Evolutionary conservation across 2,888 invertebrate genomes (phyloP).

Genomic region (Polydrusus cervinus): DNA sequence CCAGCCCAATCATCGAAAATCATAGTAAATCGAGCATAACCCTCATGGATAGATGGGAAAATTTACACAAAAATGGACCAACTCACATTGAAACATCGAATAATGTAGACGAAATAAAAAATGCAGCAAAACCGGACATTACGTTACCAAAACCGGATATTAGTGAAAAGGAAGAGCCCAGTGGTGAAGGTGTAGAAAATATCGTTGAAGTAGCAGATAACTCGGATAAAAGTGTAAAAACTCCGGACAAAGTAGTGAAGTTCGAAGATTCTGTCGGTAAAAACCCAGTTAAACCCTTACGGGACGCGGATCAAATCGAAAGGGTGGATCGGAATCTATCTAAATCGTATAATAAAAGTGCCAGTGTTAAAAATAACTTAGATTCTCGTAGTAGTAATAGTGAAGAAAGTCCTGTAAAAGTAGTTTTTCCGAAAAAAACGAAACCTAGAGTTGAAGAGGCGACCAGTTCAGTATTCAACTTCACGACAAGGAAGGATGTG

Average conservation of each 20-base stretch:
- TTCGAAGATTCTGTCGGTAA: background rate
- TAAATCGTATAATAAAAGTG: slow-evolving; percentile 38
- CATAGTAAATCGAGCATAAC: slow-evolving; percentile 15
- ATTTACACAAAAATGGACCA: background rate
- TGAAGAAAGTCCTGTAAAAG: slow-evolving; percentile 32
- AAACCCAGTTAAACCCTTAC: background rate
- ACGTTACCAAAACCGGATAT: background rate
- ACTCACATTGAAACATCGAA: slow-evolving; percentile 8
- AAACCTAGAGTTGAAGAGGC: slow-evolving; percentile 54
- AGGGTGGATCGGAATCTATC: slow-evolving; percentile 11
- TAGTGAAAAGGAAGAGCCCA: background rate
- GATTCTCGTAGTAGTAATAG: slow-evolving; percentile 1
- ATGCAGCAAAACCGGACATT: background rate
- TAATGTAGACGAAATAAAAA: background rate
- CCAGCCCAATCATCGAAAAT: slow-evolving; percentile 17
- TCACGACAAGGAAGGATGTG: slow-evolving; percentile 85
- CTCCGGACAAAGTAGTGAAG: background rate
- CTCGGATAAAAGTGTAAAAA: background rate
- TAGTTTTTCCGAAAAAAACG: slow-evolving; percentile 48
- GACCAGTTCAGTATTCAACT: slow-evolving; percentile 81
- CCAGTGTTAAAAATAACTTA: slow-evolving; percentile 30
- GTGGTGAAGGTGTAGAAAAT: background rate
- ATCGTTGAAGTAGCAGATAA: background rate
- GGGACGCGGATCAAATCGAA: slow-evolving; percentile 18
- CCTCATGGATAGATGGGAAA: background rate